Conservation (phyloP, 2,113 vertebrate species). For the Aldabrachelys gigantea region DNA sequence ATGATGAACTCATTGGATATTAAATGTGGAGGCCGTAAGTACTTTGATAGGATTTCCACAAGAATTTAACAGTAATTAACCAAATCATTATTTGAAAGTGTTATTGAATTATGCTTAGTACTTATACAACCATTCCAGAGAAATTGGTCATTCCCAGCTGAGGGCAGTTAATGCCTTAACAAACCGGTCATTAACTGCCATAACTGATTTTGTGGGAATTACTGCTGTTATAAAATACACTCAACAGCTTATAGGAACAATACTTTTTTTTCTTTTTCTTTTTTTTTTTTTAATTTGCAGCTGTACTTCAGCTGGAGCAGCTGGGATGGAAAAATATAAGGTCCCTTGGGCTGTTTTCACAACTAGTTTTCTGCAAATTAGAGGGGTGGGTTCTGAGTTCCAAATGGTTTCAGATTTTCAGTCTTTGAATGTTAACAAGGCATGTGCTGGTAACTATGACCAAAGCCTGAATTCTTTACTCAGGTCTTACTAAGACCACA, state of each 20-base stretch:
- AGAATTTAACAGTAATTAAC: constrained; percentile 80
- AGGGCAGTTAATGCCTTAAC: constrained; percentile 81
- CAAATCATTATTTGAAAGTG: constrained; percentile 79
- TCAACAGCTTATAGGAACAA: constrained; percentile 80
- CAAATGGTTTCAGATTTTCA: constrained; percentile 75
- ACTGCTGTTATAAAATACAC: constrained; percentile 81
- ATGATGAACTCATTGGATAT: constrained; percentile 80
- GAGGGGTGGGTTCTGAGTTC: constrained; percentile 73
- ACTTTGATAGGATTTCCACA: constrained; percentile 80
- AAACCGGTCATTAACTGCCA: constrained; percentile 82
- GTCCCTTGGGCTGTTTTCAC: constrained; percentile 70
- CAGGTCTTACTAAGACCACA: not conserved
- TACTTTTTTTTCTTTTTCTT: constrained; percentile 18
- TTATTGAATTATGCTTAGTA: constrained; percentile 80
- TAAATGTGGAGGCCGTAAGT: constrained; percentile 71
- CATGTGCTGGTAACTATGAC: constrained; percentile 31
- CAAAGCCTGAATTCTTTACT: not conserved
- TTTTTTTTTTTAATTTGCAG: constrained; percentile 73
- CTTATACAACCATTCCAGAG: constrained; percentile 71
- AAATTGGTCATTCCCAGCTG: constrained; percentile 81
- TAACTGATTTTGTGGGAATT: constrained; percentile 84
- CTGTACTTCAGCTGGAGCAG: constrained; percentile 79
- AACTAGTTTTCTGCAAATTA: constrained; percentile 82
- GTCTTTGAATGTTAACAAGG: constrained; percentile 74
- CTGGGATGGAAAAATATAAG: constrained; percentile 75